Evolutionary conservation across 2,113 vertebrate species (phyloP), one percentile per base, ranked within the genome.

Genomic region (Ophthalmolycus amberensis): DNA sequence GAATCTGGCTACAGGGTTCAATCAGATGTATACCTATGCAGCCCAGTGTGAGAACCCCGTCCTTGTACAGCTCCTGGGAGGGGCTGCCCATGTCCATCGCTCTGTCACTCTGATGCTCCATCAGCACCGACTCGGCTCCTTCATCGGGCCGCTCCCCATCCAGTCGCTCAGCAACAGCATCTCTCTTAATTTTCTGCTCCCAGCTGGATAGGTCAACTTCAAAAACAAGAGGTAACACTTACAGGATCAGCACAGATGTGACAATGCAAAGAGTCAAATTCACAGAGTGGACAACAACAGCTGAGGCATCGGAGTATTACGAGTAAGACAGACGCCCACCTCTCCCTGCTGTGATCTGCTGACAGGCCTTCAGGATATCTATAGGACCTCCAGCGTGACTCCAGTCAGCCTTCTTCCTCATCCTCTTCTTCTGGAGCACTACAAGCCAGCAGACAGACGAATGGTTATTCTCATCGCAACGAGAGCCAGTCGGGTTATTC

Each of bases 201-300:
- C 97, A 99, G 90, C 97, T 97, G 84, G 93, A 96, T 80, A 99
- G 85, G 78, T 98, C 96, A 85, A 98, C 97, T 98, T 90, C 16
- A 42, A 68, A 70, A 74, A 65, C 32, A 4, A 63, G n/a, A 38
- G 11, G 59, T 11, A 79, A 70, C 6, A 54, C 40, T 78, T 52
- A n/a, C 2, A 72, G 7, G 9, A 63, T 59, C 46, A 65, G 37
- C 20, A 48, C 3, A 58, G 59, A 37, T 37, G 38, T 44, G 9
- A 27, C 58, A 22, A 6, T 22, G 4, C 6, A 50, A 58, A 18
- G 22, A 56, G 5, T 37, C 4, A 11, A 40, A 15, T 40, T n/a
- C 25, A n/a, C 15, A 46, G 11, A 58, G 4, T 46, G 16, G 37
- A 76, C 6, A 25, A n/a, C 1, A 59, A 59, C 6, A 59, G 29